Conservation (phyloP, 2,113 vertebrate genomes). For the Megaceryle torquata region DNA sequence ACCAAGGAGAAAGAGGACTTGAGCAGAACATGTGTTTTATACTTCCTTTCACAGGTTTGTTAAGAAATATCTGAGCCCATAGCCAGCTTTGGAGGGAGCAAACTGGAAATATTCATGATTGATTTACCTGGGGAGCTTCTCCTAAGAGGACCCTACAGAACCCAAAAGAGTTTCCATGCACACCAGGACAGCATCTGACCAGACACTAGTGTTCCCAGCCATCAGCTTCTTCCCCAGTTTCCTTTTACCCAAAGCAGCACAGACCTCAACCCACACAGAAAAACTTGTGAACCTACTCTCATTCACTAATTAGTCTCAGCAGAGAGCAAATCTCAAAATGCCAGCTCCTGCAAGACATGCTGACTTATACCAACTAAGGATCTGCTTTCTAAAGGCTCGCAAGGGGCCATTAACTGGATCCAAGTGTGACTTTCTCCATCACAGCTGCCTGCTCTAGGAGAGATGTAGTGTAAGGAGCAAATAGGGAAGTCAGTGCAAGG, state of each 20-base stretch:
- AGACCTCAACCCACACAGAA: not conserved
- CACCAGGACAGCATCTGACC: rapidly evolving
- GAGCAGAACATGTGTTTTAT: rapidly evolving
- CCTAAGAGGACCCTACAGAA: not conserved
- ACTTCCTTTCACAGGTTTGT: not conserved
- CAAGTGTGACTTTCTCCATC: not conserved
- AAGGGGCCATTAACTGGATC: not conserved
- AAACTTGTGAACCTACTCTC: not conserved
- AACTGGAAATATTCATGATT: not conserved
- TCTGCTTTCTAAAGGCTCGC: not conserved
- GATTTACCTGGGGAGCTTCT: not conserved
- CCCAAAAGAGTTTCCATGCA: rapidly evolving
- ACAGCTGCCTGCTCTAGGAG: not conserved
- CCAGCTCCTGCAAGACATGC: not conserved
- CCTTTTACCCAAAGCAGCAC: not conserved
- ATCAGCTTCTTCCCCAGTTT: not conserved
- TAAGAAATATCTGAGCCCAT: not conserved
- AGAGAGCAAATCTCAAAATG: not conserved
- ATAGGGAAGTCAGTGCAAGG: not conserved
- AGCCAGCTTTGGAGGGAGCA: not conserved
- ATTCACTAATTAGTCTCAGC: not conserved
- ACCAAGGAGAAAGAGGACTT: not conserved
- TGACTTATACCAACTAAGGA: not conserved
- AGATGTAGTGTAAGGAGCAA: not conserved
- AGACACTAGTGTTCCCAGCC: not conserved